Evolutionary conservation across 2,797 vertebrate species (phyloP), one percentile per base, ranked within the genome.

Genomic region (Bradypodion ventrale): DNA sequence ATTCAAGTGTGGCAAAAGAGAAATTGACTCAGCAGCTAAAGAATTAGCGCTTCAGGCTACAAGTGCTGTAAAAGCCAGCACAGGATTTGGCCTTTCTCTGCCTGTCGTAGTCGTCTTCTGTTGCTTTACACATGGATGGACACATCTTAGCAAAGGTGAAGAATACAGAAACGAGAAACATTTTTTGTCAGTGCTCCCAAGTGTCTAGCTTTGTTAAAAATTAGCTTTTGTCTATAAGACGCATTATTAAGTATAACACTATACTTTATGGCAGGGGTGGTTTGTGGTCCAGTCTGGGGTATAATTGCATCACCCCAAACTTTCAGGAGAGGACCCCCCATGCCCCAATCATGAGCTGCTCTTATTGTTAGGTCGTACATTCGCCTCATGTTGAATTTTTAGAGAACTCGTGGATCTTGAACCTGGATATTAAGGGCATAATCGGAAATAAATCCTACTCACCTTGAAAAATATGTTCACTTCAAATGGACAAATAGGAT

Each of bases 1-100:
- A 86, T 92, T 84, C 90, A 87, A 92, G 52, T 8, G 82, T 77
- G 78, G 42, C 83, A 88, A 78, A 91, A 90, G 76, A 82, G 76
- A 78, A 89, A 89, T 87, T 88, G 87, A 89, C 87, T 90, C 27
- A 4, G 0, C 10, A 91, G 89, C 89, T 88, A 90, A 89, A 75
- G 83, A 68, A 0, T 80, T 84, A 87, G 56, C 72, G 69, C 73
- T 88, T 83, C 72, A 65, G 84, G 87, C 83, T 56, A 65, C 66
- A 72, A 89, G 85, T 44, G 44, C 59, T 84, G 79, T 46, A 1
- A 83, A 89, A 84, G 49, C 87, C 83, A 75, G 19, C 29, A 0
- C 0, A 19, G 72, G 65, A 65, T 59, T 35, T 86, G 69, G 73
- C 73, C 82, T 92, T 91, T 88, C 83, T 78, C 78, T 2, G 6